Conservation (phyloP, 2,797 vertebrate genomes). For the Poeciliopsis turneri region DNA sequence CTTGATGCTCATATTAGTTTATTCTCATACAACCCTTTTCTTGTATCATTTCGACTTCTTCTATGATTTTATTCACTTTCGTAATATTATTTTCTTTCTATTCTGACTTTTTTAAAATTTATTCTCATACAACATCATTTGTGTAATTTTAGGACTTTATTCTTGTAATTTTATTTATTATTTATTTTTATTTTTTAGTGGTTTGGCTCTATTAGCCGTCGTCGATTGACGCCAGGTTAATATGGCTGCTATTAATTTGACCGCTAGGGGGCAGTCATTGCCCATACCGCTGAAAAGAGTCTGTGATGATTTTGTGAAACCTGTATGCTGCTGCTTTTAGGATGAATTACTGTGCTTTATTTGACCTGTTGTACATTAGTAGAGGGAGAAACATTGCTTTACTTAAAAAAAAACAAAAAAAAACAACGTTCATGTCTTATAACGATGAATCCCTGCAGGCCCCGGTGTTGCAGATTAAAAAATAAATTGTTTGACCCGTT, state of each 20-base stretch:
- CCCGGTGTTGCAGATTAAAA: neutral
- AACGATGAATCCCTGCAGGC: neutral
- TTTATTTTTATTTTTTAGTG: no score
- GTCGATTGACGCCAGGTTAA: neutral
- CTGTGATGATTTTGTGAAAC: neutral
- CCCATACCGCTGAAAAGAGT: neutral
- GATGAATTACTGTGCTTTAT: neutral
- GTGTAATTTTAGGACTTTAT: no score
- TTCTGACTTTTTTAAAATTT: no score
- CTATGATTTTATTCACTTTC: no score
- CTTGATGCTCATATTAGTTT: no score
- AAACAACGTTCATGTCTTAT: neutral
- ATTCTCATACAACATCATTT: no score
- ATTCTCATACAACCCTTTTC: no score
- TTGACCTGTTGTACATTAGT: neutral
- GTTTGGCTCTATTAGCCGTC: no score
- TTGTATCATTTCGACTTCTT: no score
- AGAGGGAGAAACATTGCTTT: neutral
- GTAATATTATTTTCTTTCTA: no score
- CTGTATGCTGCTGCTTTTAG: neutral
- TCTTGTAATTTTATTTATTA: no score
- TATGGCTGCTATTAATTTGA: neutral
- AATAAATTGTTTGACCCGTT: neutral
- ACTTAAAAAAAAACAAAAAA: neutral
- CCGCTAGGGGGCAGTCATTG: neutral